Conservation (phyloP, 2,888 invertebrate genomes). For the Xestia ashworthii region DNA sequence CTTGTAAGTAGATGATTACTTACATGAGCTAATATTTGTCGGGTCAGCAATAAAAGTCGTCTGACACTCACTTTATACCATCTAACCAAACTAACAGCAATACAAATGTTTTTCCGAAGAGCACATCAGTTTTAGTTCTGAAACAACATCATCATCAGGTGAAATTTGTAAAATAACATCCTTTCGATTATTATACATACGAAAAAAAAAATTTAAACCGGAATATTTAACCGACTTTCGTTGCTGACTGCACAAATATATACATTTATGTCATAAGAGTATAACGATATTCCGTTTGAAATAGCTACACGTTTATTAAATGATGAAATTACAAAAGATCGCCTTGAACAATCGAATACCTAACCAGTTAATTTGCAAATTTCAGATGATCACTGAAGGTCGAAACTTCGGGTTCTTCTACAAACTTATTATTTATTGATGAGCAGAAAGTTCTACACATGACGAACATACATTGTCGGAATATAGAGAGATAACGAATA, state of each 20-base stretch:
- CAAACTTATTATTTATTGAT: not conserved
- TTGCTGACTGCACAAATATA: not conserved
- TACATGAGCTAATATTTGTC: not conserved
- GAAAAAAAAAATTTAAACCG: too few species aligned
- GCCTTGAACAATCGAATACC: slow-evolving; percentile 25
- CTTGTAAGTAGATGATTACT: not conserved
- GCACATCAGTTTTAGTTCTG: not conserved
- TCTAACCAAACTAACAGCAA: not conserved
- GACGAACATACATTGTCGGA: not conserved
- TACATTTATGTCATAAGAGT: not conserved
- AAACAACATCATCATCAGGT: not conserved
- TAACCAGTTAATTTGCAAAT: slow-evolving; percentile 1
- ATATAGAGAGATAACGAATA: not conserved
- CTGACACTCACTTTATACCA: not conserved
- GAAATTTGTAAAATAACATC: not conserved
- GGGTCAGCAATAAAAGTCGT: not conserved
- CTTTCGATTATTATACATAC: not conserved
- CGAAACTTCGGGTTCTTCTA: not conserved
- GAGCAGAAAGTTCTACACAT: not conserved
- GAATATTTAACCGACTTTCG: not conserved
- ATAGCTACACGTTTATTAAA: not conserved
- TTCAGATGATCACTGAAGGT: not conserved
- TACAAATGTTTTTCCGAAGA: not conserved
- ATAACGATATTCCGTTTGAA: not conserved
- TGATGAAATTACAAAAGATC: slow-evolving; percentile 3